Evolutionary conservation across 2,888 invertebrate species (phyloP).

Genomic region (Xylota sylvarum): DNA sequence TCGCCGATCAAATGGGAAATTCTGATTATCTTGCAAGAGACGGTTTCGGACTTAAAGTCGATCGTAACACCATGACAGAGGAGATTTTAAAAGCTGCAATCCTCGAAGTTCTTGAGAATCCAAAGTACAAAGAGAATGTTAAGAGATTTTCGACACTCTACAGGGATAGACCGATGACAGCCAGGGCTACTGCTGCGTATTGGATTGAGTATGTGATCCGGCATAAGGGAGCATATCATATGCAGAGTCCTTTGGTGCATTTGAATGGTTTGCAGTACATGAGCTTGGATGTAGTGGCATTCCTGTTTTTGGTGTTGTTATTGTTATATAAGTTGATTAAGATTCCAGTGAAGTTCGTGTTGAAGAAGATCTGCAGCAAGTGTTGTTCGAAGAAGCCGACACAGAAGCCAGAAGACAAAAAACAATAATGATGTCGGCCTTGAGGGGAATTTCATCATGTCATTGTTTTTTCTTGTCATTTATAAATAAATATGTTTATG

Average conservation of each 20-base stretch:
- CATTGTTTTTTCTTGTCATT: neutral
- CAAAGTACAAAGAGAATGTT: constrained; percentile 80
- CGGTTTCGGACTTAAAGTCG: constrained; percentile 83
- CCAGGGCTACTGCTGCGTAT: constrained; percentile 86
- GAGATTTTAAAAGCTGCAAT: constrained; percentile 45
- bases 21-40: constrained; percentile 89
- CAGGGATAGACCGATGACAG: constrained; percentile 86
- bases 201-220: constrained; percentile 87
- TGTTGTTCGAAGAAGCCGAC: neutral
- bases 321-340: constrained; percentile 45
- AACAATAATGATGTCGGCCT: neutral
- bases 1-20: constrained; percentile 91
- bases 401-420: neutral
- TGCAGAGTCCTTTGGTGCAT: constrained; percentile 86
- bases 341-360: neutral
- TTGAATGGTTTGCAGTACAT: constrained; percentile 84
- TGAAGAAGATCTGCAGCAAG: neutral
- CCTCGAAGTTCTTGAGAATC: constrained; percentile 78
- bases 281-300: constrained; percentile 85
- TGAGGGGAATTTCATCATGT: neutral
- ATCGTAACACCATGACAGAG: constrained; percentile 43
- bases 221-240: constrained; percentile 86
- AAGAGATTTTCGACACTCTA: constrained; percentile 85
- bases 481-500: neutral
- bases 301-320: constrained; percentile 77